Percentiles rank a stretch among this genome's conserved stretches.
Evolutionary conservation across 2,113 vertebrate genomes (phyloP).

Genomic region (Channa maculata): DNA sequence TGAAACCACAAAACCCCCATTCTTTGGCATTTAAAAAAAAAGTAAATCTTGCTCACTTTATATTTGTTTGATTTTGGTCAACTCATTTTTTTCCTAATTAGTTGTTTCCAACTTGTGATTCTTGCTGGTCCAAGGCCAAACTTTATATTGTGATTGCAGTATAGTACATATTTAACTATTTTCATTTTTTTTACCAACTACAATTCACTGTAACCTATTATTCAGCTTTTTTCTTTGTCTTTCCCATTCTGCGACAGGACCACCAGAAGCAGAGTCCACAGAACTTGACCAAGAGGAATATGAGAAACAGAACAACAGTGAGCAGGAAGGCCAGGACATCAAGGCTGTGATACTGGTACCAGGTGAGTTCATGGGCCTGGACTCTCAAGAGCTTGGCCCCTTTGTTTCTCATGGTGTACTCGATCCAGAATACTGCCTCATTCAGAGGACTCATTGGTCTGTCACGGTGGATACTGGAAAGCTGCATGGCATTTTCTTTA

Average conservation of each 20-base stretch:
- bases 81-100: too few species aligned
- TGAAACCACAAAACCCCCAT: too few species aligned
- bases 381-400: slow-evolving; percentile 89
- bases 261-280: slow-evolving; percentile 78
- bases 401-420: slow-evolving; percentile 92
- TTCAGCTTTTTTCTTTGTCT: slow-evolving; percentile 44
- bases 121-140: too few species aligned
- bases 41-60: too few species aligned
- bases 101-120: background rate
- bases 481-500: slow-evolving; percentile 85
- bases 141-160: background rate
- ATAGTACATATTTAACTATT: too few species aligned
- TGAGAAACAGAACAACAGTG: slow-evolving; percentile 45
- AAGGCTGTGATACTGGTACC: slow-evolving; percentile 91
- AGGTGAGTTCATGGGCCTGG: slow-evolving; percentile 88
- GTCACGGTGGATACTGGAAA: slow-evolving; percentile 91
- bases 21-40: too few species aligned
- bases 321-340: slow-evolving; percentile 88
- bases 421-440: slow-evolving; percentile 91
- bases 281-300: slow-evolving; percentile 78
- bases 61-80: too few species aligned
- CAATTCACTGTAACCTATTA: slow-evolving; percentile 6
- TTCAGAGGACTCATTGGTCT: slow-evolving; percentile 87
- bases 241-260: slow-evolving; percentile 56
- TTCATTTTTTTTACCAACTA: too few species aligned